Evolutionary conservation across 2,797 vertebrate genomes (phyloP).

Genomic region (Podarcis siculus): DNA sequence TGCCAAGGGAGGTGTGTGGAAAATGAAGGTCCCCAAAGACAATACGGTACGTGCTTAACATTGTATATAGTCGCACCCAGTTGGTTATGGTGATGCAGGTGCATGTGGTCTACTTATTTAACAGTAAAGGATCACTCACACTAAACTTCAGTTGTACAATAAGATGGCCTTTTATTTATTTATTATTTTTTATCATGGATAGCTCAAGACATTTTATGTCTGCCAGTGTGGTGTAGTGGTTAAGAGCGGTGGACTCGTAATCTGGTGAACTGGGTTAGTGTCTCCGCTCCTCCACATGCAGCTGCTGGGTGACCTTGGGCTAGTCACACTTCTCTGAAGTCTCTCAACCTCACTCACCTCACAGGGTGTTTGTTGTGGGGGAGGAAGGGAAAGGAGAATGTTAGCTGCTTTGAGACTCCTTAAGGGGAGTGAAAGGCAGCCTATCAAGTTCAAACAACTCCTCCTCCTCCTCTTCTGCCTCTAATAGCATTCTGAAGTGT

Average conservation of each 20-base stretch:
- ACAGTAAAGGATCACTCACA: neutral
- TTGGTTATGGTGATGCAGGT: neutral
- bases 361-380: no score
- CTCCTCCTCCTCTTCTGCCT: no score
- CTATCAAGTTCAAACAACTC: no score
- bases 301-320: no score
- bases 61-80: neutral
- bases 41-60: conserved; percentile 82
- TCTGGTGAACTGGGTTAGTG: fast-evolving
- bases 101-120: neutral
- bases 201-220: neutral
- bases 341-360: no score
- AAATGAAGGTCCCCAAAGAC: conserved; percentile 97
- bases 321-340: no score
- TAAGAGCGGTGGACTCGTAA: no score
- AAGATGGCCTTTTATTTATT: no score
- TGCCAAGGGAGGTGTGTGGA: conserved; percentile 95
- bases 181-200: neutral
- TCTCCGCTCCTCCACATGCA: no score
- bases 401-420: no score
- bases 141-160: neutral
- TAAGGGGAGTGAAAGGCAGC: no score
- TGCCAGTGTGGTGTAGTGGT: neutral
- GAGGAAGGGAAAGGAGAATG: no score
- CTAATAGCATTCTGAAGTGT: neutral